Base-by-base conservation (phyloP, 2,888 invertebrate species). In the Euphydryas editha region DNA sequence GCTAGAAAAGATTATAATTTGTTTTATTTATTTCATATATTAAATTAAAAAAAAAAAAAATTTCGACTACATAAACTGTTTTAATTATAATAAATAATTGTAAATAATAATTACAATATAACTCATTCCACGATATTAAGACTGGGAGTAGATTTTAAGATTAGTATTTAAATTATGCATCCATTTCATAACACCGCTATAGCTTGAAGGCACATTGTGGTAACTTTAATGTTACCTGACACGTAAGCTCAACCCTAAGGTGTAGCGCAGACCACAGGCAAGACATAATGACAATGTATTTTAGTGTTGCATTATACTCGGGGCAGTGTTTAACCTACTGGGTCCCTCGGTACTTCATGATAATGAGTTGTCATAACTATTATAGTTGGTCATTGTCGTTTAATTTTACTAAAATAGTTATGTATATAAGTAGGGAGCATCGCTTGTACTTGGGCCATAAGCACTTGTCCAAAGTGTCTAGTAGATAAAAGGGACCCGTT, bases 181-280 rank as follows among this genome's bases (percentile, higher is more conserved):
- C 49, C 13, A n/a, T 51, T 51, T 51, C 49, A 51, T 51, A 51
- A 51, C 49, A 21, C 20, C 11, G 47, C 24, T 24, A 5, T 6
- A 51, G 49, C 49, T 51, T 51, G 24, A 15, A 51, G 49, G 49
- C 49, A 51, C 49, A 51, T 51, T 51, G 49, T 51, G n/a, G 49
- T 24, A 24, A 24, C 49, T 24, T 51, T 51, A 51, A 51, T 51
- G 49, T 51, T 6, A 51, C 7, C 21, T 24, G 15, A 51, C 49
- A 51, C 24, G 49, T 51, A 51, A 24, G 15, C 49, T n/a, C 21
- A 51, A 15, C 49, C 21, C 49, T 51, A 7, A 51, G 13, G 21
- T 11, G 47, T 49, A 21, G 13, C 21, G 49, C 49, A 51, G 49
- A 24, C 49, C 15, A 1, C 7, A 24, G 24, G 24, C 24, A 15